Conservation (phyloP, 2,888 invertebrate genomes). For the Formica aserva region DNA sequence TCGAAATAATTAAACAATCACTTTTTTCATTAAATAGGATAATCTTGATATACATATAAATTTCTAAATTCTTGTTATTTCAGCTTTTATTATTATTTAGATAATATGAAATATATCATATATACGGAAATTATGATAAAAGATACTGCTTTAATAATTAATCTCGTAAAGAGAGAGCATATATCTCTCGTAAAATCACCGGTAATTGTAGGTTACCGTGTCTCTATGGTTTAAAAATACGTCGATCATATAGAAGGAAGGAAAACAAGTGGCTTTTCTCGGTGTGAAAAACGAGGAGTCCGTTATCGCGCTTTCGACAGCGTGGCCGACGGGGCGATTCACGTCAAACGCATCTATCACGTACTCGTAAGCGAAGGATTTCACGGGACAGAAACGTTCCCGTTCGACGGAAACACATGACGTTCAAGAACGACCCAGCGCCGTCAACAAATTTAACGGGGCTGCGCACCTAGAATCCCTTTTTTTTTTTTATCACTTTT, state of each 20-base stretch:
- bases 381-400: conserved; percentile 55
- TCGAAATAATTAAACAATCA: conserved; percentile 1
- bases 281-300: conserved; percentile 50
- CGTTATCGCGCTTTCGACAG: conserved; percentile 51
- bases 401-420: conserved; percentile 57
- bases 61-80: conserved; percentile 1
- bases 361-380: conserved; percentile 68
- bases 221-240: conserved; percentile 42
- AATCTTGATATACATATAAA: neutral
- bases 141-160: conserved; percentile 19
- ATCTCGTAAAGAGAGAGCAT: neutral
- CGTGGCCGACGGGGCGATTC: conserved; percentile 38
- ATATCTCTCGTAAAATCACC: neutral
- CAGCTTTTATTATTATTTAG: neutral
- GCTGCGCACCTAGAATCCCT: conserved; percentile 59
- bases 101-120: conserved; percentile 12
- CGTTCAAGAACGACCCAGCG: conserved; percentile 41
- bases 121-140: neutral
- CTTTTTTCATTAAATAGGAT: conserved; percentile 14
- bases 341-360: conserved; percentile 73
- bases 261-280: conserved; percentile 38
- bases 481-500: conserved; percentile 44
- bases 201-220: conserved; percentile 10
- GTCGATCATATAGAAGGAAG: conserved; percentile 38
- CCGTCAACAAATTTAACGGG: conserved; percentile 59